A percentile compares a stretch with the other conserved stretches of the same genome.
Conservation (phyloP, 2,113 vertebrate species). For the Tetraodon nigroviridis region DNA sequence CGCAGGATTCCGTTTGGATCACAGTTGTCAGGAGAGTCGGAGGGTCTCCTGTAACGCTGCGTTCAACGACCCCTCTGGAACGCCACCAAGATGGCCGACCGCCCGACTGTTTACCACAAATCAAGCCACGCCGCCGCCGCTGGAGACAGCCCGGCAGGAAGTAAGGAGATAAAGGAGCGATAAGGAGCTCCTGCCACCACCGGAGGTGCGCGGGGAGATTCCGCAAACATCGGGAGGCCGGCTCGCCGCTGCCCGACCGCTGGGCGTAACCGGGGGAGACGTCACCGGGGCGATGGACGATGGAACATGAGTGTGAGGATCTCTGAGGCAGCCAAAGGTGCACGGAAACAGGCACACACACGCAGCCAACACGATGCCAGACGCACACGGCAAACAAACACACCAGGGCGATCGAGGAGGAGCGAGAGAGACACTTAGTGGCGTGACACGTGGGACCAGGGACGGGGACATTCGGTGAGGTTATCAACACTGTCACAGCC, state of each 20-base stretch:
- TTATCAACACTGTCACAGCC: constrained; percentile 66
- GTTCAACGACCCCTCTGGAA: constrained; percentile 17
- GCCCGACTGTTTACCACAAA: constrained; percentile 10
- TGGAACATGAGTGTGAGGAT: constrained; percentile 29
- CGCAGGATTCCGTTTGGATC: not conserved
- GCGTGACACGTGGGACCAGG: constrained; percentile 61
- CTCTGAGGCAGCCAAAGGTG: constrained; percentile 29
- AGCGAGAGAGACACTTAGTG: constrained; percentile 59
- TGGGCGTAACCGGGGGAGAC: constrained; percentile 40
- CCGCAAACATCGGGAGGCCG: constrained; percentile 1
- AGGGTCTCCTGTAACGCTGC: constrained; percentile 22
- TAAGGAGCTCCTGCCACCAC: constrained; percentile 24
- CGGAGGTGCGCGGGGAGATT: constrained; percentile 7
- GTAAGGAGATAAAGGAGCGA: not conserved
- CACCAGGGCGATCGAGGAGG: constrained; percentile 31
- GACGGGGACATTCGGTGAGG: constrained; percentile 55
- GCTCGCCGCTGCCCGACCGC: not conserved
- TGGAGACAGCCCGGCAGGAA: not conserved
- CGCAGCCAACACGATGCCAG: constrained; percentile 43
- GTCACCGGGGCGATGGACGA: constrained; percentile 54
- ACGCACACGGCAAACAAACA: constrained; percentile 55
- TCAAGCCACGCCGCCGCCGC: constrained; percentile 24
- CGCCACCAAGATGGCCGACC: constrained; percentile 26
- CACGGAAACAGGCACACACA: constrained; percentile 37
- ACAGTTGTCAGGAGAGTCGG: not conserved